A percentile compares a stretch with the other conserved stretches of the same genome.
Evolutionary conservation across 2,888 invertebrate species (phyloP).

Genomic region (Griposia aprilina): DNA sequence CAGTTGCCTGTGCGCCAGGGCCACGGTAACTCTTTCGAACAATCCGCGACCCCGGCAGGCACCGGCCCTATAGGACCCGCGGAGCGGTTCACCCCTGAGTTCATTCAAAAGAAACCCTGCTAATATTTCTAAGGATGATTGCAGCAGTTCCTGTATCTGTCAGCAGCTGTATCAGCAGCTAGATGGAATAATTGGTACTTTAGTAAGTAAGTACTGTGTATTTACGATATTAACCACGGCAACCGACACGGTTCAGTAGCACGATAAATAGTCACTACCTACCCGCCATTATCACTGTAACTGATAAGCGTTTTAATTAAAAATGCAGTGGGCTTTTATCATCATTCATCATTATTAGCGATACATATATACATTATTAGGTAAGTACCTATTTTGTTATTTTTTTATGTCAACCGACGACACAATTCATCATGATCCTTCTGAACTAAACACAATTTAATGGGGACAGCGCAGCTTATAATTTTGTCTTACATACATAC

Average conservation of each 20-base stretch:
- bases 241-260: conserved; percentile 50
- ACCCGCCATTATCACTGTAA: background rate
- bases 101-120: background rate
- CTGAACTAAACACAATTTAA: background rate
- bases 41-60: no score
- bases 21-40: no score
- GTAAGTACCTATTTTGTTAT: background rate
- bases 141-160: background rate
- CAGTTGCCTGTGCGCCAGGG: no score
- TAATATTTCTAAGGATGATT: background rate
- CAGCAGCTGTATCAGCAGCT: background rate
- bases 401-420: background rate
- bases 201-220: background rate
- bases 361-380: background rate
- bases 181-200: background rate
- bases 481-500: background rate
- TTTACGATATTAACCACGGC: conserved; percentile 53
- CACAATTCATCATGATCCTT: background rate
- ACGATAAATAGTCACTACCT: conserved; percentile 27
- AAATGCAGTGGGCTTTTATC: conserved; percentile 22
- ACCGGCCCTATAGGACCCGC: no score
- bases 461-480: background rate
- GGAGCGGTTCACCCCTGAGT: background rate
- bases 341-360: conserved; percentile 21
- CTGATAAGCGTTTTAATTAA: conserved; percentile 58